Base-by-base conservation (phyloP, 2,888 invertebrate genomes). In the Spilarctia lutea region DNA sequence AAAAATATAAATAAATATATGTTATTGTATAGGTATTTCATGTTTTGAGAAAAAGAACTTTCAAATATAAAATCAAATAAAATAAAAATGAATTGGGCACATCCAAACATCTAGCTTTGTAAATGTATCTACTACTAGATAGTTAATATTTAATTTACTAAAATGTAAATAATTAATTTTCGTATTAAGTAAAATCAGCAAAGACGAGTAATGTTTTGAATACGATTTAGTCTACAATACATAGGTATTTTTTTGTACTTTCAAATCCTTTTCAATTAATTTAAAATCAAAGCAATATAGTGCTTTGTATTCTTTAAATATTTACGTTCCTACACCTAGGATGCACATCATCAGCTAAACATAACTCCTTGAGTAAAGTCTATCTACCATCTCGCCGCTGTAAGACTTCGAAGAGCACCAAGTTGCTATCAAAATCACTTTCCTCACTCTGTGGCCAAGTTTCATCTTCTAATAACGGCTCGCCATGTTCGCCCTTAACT, bases 391-490 rank as follows among this genome's bases (percentile, higher is more conserved):
- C 96, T 74, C 96, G 88, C 72, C 96, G 88, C 80, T 96, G 96
- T 24, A 96, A 81, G 0, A 97, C 96, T 84, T 97, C 96, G 75
- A 96, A 96, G 11, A 97, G 90, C 2, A 97, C 96, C 73, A 95
- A 92, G 82, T 94, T 96, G 18, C 96, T 92, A 76, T 96, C 96
- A 1, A 94, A 89, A 66, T 96, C 96, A 72, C 94, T 95, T 0
- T 95, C 96, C 20, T 94, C 94, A 75, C 92, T 93, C 0, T 70
- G 77, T 0, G 86, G 87, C 91, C 94, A 93, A 10, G 88, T 86
- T 18, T 90, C 85, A 0, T 92, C 91, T 2, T 91, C 92, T 0
- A 96, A 82, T 0, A 96, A 82, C 0, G 96, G 95, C 68, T 92
- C 91, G 35, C 86, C 87, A 27, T 87, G 86, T 27, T 94, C 94